Evolutionary conservation across 2,113 vertebrate genomes (phyloP).

Genomic region (Rhea americana): DNA sequence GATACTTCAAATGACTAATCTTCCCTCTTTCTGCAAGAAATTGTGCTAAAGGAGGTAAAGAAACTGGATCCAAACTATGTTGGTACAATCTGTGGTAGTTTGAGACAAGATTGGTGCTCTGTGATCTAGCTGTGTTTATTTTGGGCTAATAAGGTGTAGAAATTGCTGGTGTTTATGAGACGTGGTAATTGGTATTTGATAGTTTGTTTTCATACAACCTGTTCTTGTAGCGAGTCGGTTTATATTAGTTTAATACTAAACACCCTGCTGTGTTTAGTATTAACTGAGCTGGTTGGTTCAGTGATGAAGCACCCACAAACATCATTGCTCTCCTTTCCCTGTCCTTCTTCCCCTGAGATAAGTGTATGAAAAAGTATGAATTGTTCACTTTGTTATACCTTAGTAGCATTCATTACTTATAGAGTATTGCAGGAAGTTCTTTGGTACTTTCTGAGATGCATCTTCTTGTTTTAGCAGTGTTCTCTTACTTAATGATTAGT

Average conservation of each 20-base stretch:
- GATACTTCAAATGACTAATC: not conserved
- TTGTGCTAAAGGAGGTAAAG: conserved; percentile 81
- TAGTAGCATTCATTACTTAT: not conserved
- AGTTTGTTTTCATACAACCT: not conserved
- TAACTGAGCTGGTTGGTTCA: not conserved
- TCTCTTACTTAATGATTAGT: too few relatives aligned
- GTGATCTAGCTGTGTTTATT: not conserved
- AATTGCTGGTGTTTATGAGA: too few relatives aligned
- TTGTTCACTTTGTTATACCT: not conserved
- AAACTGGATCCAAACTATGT: conserved; percentile 83
- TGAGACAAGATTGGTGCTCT: conserved; percentile 83
- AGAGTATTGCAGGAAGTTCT: not conserved
- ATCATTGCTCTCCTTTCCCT: too few relatives aligned
- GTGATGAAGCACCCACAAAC: not conserved
- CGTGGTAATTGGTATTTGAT: not conserved
- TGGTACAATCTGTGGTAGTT: conserved; percentile 92
- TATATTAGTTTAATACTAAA: too few relatives aligned
- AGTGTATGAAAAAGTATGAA: not conserved
- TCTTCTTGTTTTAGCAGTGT: not conserved
- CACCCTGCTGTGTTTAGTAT: not conserved
- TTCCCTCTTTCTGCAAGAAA: conserved; percentile 70
- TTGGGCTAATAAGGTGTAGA: too few relatives aligned
- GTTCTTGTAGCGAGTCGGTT: too few relatives aligned
- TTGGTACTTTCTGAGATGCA: not conserved
- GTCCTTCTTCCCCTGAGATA: too few relatives aligned